Conservation (phyloP, 2,113 vertebrate genomes). For the Mirounga angustirostris region DNA sequence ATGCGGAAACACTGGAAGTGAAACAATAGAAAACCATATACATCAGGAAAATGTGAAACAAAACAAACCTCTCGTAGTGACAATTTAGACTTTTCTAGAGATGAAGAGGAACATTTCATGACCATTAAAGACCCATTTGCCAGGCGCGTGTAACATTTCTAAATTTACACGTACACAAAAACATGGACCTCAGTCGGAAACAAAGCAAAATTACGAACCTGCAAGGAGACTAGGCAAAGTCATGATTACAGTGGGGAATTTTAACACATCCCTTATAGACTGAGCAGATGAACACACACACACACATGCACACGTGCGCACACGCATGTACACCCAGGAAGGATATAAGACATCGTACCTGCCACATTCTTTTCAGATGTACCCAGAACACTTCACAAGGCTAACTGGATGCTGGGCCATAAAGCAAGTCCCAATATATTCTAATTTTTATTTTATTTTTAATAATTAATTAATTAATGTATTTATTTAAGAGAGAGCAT, state of each 20-base stretch:
- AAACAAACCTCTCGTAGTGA: background rate
- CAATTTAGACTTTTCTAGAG: background rate
- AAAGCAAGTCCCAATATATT: background rate
- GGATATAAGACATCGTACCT: rapidly evolving
- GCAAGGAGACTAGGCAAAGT: background rate
- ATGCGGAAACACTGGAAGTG: background rate
- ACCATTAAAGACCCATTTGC: background rate
- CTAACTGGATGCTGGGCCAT: background rate
- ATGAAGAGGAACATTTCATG: background rate
- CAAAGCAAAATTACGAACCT: background rate
- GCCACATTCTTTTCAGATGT: background rate
- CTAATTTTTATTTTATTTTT: background rate
- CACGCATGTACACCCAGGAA: rapidly evolving
- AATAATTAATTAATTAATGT: background rate
- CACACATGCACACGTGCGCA: background rate
- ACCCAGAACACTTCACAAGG: background rate
- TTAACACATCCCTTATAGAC: background rate
- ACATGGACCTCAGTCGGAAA: background rate
- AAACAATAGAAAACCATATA: background rate
- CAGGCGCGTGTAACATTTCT: background rate
- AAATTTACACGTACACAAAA: background rate
- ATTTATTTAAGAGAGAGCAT: background rate
- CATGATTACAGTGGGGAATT: too few species aligned
- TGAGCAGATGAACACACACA: too few species aligned
- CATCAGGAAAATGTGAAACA: background rate